Evolutionary conservation across 2,888 invertebrate species (phyloP).

Genomic region (Teinopalpus imperialis): DNA sequence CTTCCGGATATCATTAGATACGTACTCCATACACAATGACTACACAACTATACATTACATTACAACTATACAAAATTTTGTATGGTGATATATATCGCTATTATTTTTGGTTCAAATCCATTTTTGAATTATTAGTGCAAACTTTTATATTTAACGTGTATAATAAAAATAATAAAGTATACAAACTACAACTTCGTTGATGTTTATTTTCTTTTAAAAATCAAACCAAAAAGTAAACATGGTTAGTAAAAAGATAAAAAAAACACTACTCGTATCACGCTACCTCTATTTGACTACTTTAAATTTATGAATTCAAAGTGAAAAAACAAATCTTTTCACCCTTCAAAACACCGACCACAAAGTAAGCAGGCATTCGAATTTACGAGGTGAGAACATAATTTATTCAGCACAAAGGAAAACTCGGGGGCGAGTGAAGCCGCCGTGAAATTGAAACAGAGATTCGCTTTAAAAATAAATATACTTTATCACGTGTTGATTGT

Average conservation of each 20-base stretch:
- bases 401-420: slow-evolving; percentile 68
- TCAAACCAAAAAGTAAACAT: neutral
- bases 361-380: slow-evolving; percentile 52
- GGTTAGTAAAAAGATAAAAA: neutral
- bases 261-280: neutral
- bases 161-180: too few species aligned
- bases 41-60: too few species aligned
- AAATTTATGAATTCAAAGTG: slow-evolving; percentile 30
- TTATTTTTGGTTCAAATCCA: too few species aligned
- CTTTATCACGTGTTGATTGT: slow-evolving; percentile 12
- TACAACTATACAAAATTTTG: too few species aligned
- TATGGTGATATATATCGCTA: too few species aligned
- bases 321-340: slow-evolving; percentile 53
- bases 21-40: too few species aligned
- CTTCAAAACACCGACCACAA: slow-evolving; percentile 47
- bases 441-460: slow-evolving; percentile 74
- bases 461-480: slow-evolving; percentile 48
- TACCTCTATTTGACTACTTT: slow-evolving; percentile 6
- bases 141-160: too few species aligned
- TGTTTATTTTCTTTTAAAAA: too few species aligned
- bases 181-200: too few species aligned
- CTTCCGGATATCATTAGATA: too few species aligned
- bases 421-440: slow-evolving; percentile 46
- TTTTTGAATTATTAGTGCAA: too few species aligned
- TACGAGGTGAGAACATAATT: slow-evolving; percentile 70